Base-by-base conservation (phyloP, 2,113 vertebrate species). In the Labrus mixtus region DNA sequence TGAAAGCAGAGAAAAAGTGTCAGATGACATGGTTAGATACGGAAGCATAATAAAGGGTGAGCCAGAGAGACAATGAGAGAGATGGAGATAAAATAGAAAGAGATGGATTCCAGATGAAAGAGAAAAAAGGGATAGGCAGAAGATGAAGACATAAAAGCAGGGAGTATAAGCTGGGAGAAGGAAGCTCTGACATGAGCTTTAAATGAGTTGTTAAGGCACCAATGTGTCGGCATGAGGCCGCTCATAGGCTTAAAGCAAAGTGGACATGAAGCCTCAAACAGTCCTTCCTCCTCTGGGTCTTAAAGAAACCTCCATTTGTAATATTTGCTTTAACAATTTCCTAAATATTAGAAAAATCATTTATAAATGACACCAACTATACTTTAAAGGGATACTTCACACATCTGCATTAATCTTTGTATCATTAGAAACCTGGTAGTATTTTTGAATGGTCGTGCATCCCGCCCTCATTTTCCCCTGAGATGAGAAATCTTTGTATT, bases 21-120 rank as follows among this genome's bases (percentile, higher is more conserved):
- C 79, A 90, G 75, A 79, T 79, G 70, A 79, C 73, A 76, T 78
- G 77, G 59, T 69, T 61, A 73, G 81, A 87, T 86, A 84, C 75
- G 39, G 73, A 77, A 68, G 64, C 55, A 79, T 72, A 83, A 86
- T 80, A 81, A 90, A 86, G 65, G 66, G 72, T 50, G 48, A 87
- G 71, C 63, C 58, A 73, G 68, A 64, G 55, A 88, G 72, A 89
- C 69, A 87, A 85, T 82, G 67, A 83, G 71, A 83, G 81, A 62
- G 76, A 82, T 64, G 23, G 64, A 51, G 71, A 90, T 84, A 82
- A 89, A 84, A 84, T n/a, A 62, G 48, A 84, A 53, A 82, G 62
- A 65, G 76, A 90, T 82, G 69, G 77, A 81, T 72, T 79, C 74
- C 68, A 79, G 89, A 92, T 86, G 66, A 66, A 79, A 81, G 51